Evolutionary conservation across 2,113 vertebrate genomes (phyloP).

Genomic region (Odontophorus gujanensis): DNA sequence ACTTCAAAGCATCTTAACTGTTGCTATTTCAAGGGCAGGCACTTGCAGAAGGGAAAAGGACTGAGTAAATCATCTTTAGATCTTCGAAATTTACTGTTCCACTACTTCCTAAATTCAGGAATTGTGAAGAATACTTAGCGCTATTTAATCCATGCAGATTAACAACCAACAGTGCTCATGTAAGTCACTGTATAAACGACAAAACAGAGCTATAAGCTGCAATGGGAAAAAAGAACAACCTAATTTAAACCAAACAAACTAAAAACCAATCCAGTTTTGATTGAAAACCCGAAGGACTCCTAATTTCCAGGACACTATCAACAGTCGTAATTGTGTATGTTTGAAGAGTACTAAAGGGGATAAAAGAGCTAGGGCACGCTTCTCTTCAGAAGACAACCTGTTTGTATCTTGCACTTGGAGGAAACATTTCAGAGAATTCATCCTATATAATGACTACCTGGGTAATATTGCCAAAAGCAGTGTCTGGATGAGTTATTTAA

Average conservation of each 20-base stretch:
- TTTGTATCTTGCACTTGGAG: conserved; percentile 6
- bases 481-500: conserved; percentile 59
- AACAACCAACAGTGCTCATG: background rate
- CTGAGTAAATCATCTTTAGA: conserved; percentile 1
- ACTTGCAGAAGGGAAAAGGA: background rate
- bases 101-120: conserved; percentile 28
- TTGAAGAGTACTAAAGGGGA: background rate
- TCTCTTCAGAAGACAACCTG: conserved; percentile 23
- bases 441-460: conserved; percentile 1
- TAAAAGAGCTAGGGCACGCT: background rate
- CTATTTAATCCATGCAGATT: conserved; percentile 2
- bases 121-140: background rate
- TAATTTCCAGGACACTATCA: background rate
- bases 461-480: conserved; percentile 47
- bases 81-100: conserved; percentile 14
- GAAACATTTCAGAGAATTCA: conserved; percentile 41
- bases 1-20: conserved; percentile 53
- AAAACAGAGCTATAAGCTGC: background rate
- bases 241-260: background rate
- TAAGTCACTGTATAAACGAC: background rate
- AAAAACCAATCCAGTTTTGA: background rate
- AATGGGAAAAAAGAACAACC: background rate
- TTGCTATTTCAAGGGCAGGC: background rate
- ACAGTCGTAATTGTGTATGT: background rate
- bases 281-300: background rate